These are phyloP conservation scores for Podarcis cretensis DNA, from an alignment of 2,113 vertebrate species.

Conservation along the genomic window DNA sequence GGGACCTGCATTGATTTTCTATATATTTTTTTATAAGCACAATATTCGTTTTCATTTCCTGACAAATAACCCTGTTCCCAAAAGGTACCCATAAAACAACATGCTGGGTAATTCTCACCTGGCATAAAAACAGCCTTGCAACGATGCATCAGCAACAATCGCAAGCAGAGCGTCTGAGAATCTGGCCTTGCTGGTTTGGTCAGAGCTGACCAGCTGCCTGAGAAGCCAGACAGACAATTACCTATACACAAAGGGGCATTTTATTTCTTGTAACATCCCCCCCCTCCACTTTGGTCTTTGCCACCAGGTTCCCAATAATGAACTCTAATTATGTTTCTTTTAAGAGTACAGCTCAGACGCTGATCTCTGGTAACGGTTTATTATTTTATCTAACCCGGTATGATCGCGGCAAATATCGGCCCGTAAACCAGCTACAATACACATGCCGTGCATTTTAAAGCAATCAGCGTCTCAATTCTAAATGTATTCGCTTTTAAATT, in stretches of 20 bases:
- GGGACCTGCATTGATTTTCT: slow-evolving; percentile 62
- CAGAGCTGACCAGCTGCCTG: not conserved
- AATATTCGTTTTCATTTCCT: slow-evolving; percentile 73
- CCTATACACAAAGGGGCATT: not conserved
- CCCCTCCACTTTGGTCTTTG: not conserved
- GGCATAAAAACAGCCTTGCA: slow-evolving; percentile 20
- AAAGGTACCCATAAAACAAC: slow-evolving; percentile 61
- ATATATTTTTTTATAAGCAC: slow-evolving; percentile 64
- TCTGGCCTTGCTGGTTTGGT: not conserved
- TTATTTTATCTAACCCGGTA: not conserved
- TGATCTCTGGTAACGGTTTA: not conserved
- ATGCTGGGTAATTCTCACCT: slow-evolving; percentile 40
- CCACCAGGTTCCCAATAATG: not conserved
- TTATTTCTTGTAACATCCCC: too few relatives aligned
- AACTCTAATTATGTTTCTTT: not conserved
- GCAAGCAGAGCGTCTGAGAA: slow-evolving; percentile 1
- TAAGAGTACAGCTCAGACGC: not conserved
- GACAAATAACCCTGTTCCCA: slow-evolving; percentile 63
- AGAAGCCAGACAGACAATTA: slow-evolving; percentile 5
- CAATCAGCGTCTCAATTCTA: not conserved
- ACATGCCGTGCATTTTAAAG: not conserved
- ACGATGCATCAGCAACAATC: slow-evolving; percentile 7
- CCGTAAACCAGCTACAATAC: not conserved
- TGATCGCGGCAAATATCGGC: not conserved
- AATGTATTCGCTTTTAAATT: not conserved